Base-by-base conservation (phyloP, 2,888 invertebrate species). In the Sipha maydis region DNA sequence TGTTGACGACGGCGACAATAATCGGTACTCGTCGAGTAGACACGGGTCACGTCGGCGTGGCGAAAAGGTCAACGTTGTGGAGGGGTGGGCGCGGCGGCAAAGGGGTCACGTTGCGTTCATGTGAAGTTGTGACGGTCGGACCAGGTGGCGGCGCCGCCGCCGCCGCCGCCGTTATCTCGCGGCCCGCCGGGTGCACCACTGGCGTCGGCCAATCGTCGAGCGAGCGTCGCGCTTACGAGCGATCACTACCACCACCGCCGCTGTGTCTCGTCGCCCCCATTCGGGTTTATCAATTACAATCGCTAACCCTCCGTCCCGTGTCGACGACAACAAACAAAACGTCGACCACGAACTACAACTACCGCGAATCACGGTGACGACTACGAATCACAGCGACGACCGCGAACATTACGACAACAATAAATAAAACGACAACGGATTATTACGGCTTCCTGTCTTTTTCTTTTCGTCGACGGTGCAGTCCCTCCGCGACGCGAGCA, bases 131-230 rank as follows among this genome's bases (percentile, higher is more conserved):
- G 69, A 69, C 28, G 61, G 28, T 69, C 28, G 69, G 69, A 69
- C 69, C 78, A 34, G 78, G 48, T 48, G 77, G 69, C 48, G 77
- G 69, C 48, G 41, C 38, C 38, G 38, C 38, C 75, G 25, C 38
- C 38, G 77, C 11, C 38, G 38, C 38, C 75, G 25, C 38, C 38
- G 77, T 77, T 77, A 77, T 77, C 77, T 54, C n/a, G 17, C 3
- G 9, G 28, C 54, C 48, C 78, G 78, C 48, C 54, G 77, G 48
- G 19, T 2, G 77, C 78, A 78, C 54, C 31, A 28, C 19, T 19
- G 54, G 34, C 25, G 73, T 69, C 82, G 69, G 28, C 82, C 82
- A 82, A 82, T 82, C 69, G 25, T 41, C 76, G 41, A 28, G 17
- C 67, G 48, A 31, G 67, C 69, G 5, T 25, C n/a, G 38, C 41